Base-by-base conservation (phyloP, 2,888 invertebrate species). In the Lutraria lutraria region DNA sequence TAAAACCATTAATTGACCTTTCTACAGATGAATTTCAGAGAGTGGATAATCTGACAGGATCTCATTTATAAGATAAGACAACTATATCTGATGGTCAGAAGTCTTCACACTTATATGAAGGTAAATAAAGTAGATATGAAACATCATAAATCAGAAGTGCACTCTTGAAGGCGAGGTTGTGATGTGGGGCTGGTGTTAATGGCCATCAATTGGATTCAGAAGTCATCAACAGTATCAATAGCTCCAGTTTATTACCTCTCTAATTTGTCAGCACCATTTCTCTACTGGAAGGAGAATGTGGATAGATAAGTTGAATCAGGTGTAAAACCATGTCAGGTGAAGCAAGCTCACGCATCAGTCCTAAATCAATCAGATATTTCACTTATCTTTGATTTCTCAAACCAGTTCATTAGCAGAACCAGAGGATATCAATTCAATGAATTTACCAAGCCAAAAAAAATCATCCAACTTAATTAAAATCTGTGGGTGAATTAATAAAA, bases 121-220 rank as follows among this genome's bases (percentile, higher is more conserved):
- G 60, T 60, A 60, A 21, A 60, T 60, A 60, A 60, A 60, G n/a
- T 60, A 60, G 60, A 60, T 60, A 60, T 60, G n/a, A 60, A 68
- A 68, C 63, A 68, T 25, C n/a, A 68, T 68, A 68, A 25, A 68
- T 68, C 63, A 68, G 63, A 68, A 68, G 8, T 25, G 60, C 60
- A 68, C 25, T 68, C 63, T 25, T n/a, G 25, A 25, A 21, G 21
- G n/a, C 25, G 25, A 25, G n/a, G 25, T 68, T 25, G 63, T 68
- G 13, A 25, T 68, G 13, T 68, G 63, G 25, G 25, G 25, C 21
- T 25, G 63, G 63, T 25, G 34, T 34, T 19, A 76, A 76, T 76
- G 76, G 76, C 76, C 76, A 76, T 76, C 25, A 76, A 34, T 34
- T 31, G 29, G 43, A 43, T 43, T 43, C 43, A 43, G 34, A 34